Evolutionary conservation across 1,140 invertebrate species (phyloP).

Genomic region (Micrasema longulum): DNA sequence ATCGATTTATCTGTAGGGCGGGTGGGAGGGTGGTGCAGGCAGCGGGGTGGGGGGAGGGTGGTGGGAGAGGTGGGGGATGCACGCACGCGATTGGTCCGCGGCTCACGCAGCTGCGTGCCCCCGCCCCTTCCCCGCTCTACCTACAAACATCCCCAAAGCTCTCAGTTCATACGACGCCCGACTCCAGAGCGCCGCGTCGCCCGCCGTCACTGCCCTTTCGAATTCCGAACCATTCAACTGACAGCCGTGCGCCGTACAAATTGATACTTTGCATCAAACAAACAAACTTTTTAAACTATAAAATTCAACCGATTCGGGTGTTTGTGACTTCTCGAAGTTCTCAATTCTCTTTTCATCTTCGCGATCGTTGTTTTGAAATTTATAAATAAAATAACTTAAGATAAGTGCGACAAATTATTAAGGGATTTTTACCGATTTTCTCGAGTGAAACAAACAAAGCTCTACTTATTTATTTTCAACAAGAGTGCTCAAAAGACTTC

Average conservation of each 20-base stretch:
- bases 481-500: constrained; percentile 60
- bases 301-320: constrained; percentile 5
- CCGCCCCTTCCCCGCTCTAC: constrained; percentile 56
- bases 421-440: background rate
- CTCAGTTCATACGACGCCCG: constrained; percentile 46
- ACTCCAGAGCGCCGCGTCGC: constrained; percentile 43
- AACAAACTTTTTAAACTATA: constrained; percentile 20
- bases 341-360: background rate
- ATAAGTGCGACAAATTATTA: background rate
- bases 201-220: constrained; percentile 25
- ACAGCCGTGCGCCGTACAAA: constrained; percentile 18
- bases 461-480: constrained; percentile 27
- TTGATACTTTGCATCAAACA: background rate
- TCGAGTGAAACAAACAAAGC: constrained; percentile 24
- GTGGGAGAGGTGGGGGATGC: constrained; percentile 63
- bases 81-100: constrained; percentile 68
- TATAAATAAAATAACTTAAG: too few species aligned
- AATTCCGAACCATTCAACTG: background rate
- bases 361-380: constrained; percentile 2
- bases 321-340: constrained; percentile 5
- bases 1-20: constrained; percentile 65
- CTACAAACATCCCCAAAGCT: constrained; percentile 32
- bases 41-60: constrained; percentile 59
- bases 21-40: constrained; percentile 58
- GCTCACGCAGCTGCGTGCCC: constrained; percentile 61